Base-by-base conservation (phyloP, 2,113 vertebrate genomes). In the Elanoides forficatus region DNA sequence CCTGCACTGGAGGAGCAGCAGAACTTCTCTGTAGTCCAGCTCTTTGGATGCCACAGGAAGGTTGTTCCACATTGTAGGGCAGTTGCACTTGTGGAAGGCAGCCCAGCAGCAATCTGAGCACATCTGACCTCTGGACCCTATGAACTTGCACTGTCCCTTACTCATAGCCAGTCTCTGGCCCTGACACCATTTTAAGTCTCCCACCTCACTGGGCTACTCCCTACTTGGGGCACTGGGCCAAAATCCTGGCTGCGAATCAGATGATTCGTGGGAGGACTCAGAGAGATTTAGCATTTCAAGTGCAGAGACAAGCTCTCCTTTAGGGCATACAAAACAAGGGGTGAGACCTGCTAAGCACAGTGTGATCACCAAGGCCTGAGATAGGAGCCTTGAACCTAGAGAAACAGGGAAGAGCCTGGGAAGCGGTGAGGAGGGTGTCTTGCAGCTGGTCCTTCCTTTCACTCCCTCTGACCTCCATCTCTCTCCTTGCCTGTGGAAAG, bases 181-280 rank as follows among this genome's bases (percentile, higher is more conserved):
- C 83, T 40, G 52, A 30, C 21, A 7, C 23, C 6, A 1, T 5
- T 13, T 21, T 9, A 25, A 29, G 20, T 21, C 26, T 56, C 36
- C 38, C 7, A 16, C 29, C 42, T 30, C 60, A 29, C 59, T 13
- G 59, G 36, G 32, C 47, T 84, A 30, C 67, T 53, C 3, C 11
- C 6, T 0, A 13, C 38, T 18, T 25, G 88, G 50, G 71, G 16
- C 11, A 13, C 53, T 23, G 25, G n/a, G 47, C 27, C 62, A 42
- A 42, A 47, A 80, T 50, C 50, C 62, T 0, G n/a, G 19, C 38
- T 26, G 26, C 19, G 38, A 84, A 67, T 81, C 58, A 59, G 66
- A 56, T 26, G 30, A 20, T 36, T 15, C 0, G 0, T 6, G 2
- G 11, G 29, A 4, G 16, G 12, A 7, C 48, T 60, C 40, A n/a